A percentile compares a stretch with the other conserved stretches of the same genome.
Evolutionary conservation across 2,113 vertebrate species (phyloP).

Genomic region (Camelus bactrianus): DNA sequence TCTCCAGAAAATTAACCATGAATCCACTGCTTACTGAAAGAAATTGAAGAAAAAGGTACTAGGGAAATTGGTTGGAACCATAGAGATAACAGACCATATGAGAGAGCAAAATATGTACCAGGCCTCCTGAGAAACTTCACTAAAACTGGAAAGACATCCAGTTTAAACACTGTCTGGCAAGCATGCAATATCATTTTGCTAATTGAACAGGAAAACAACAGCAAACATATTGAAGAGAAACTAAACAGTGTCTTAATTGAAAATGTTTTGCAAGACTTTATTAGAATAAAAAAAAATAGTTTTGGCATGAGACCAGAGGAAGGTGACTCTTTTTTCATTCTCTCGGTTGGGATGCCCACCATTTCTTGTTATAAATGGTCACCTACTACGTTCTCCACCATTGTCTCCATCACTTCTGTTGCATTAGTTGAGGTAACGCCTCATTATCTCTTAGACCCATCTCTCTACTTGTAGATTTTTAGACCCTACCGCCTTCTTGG

Average conservation of each 20-base stretch:
- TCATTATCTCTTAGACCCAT: background rate
- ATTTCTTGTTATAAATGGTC: background rate
- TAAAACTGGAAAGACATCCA: background rate
- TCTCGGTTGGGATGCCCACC: background rate
- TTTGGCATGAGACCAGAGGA: background rate
- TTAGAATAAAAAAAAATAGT: background rate
- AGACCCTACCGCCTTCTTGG: background rate
- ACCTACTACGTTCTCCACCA: background rate
- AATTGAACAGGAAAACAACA: background rate
- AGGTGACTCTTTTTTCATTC: background rate
- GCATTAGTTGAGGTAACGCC: background rate
- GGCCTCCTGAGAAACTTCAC: constrained; percentile 1
- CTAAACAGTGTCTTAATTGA: background rate
- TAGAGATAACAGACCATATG: background rate
- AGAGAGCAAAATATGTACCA: background rate
- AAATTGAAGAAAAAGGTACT: constrained; percentile 50
- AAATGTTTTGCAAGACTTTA: background rate
- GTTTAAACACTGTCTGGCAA: background rate
- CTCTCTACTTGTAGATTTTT: background rate
- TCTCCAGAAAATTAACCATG: constrained; percentile 68
- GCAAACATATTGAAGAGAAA: background rate
- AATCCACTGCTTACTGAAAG: constrained; percentile 28
- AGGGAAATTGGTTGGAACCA: constrained; percentile 14
- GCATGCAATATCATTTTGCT: background rate
- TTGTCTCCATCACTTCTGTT: background rate